Evolutionary conservation across 2,888 invertebrate species (phyloP).

Genomic region (Xestia sexstrigata): DNA sequence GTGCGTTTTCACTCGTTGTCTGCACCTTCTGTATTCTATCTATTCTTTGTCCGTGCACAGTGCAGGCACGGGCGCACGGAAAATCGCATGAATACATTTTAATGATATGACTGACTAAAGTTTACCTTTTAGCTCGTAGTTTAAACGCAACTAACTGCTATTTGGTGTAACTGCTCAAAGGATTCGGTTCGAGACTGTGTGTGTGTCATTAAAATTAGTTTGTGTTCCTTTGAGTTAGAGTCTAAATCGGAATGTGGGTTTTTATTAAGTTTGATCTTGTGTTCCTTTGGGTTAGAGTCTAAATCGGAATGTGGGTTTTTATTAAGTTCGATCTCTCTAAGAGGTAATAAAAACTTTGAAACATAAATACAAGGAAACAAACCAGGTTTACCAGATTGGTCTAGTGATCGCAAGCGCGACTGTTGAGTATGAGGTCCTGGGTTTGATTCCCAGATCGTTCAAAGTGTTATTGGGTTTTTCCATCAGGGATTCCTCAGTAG

Average conservation of each 20-base stretch:
- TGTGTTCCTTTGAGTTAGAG: background rate
- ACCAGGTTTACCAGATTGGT: too few relatives aligned
- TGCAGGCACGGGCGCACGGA: constrained; percentile 22
- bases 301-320: background rate
- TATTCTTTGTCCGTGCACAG: constrained; percentile 4
- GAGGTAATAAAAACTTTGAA: background rate
- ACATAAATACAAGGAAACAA: background rate
- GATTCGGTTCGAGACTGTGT: constrained; percentile 1
- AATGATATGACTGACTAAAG: constrained; percentile 48
- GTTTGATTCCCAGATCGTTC: background rate
- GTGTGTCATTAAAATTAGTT: constrained; percentile 13
- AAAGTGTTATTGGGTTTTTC: background rate
- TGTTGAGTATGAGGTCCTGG: background rate
- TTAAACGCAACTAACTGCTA: constrained; percentile 22
- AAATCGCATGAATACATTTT: constrained; percentile 52
- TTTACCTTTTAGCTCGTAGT: constrained; percentile 35
- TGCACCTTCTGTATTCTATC: background rate
- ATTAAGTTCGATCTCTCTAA: background rate
- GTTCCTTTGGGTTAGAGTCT: background rate
- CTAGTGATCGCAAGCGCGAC: too few relatives aligned
- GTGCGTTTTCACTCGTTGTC: background rate
- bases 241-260: background rate
- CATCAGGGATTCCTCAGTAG: background rate
- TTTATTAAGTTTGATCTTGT: background rate
- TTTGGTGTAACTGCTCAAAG: constrained; percentile 27